A percentile compares a stretch with the other conserved stretches of the same genome.
Conservation (phyloP, 2,888 invertebrate genomes). For the Ptilodon capucinus region DNA sequence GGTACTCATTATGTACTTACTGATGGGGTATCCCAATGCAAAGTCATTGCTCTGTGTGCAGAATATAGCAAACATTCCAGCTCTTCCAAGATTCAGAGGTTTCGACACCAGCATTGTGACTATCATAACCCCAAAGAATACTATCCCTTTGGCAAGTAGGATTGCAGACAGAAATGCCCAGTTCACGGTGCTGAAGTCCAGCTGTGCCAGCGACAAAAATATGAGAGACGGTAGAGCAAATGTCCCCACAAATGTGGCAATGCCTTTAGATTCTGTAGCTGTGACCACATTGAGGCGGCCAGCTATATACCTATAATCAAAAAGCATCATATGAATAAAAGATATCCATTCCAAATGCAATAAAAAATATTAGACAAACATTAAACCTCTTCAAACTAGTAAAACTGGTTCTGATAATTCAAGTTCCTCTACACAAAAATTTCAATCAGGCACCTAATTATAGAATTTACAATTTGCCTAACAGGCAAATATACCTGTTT, state of each 20-base stretch:
- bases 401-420: no score
- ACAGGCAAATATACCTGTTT: no score
- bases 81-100: slow-evolving; percentile 91
- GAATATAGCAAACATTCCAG: slow-evolving; percentile 96
- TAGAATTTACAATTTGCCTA: no score
- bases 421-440: no score
- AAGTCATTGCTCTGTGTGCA: slow-evolving; percentile 99
- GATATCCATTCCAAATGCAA: no score
- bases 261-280: slow-evolving; percentile 92
- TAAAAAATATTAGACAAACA: no score
- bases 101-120: slow-evolving; percentile 91
- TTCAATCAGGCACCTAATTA: no score
- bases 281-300: slow-evolving; percentile 92
- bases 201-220: slow-evolving; percentile 92
- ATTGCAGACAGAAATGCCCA: slow-evolving; percentile 96
- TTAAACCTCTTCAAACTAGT: no score
- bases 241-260: slow-evolving; percentile 95
- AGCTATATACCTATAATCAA: slow-evolving; percentile 88
- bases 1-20: slow-evolving; percentile 80
- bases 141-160: slow-evolving; percentile 91
- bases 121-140: slow-evolving; percentile 91
- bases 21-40: slow-evolving; percentile 97
- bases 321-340: no score
- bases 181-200: slow-evolving; percentile 92
- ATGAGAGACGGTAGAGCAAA: slow-evolving; percentile 96